Conservation (phyloP, 2,113 vertebrate species). For the Coturnix japonica region DNA sequence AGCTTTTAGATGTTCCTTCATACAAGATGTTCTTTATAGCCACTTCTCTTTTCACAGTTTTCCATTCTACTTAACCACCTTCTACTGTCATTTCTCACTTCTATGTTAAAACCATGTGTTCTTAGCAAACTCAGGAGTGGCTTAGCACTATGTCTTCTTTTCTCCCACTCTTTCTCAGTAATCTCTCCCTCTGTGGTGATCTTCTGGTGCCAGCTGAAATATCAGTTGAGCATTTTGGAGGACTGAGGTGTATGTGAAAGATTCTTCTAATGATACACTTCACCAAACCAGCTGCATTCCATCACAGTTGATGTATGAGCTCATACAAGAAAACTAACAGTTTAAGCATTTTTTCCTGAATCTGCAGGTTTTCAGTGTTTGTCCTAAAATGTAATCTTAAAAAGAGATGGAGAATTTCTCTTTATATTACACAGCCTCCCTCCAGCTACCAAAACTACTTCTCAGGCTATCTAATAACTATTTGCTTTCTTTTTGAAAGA, state of each 20-base stretch:
- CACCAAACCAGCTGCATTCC: neutral
- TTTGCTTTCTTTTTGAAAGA: slow-evolving; percentile 1
- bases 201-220: slow-evolving; percentile 38
- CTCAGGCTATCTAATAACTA: neutral
- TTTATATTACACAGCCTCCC: neutral
- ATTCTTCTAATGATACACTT: neutral
- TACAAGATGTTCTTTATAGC: neutral
- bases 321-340: neutral
- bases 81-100: neutral
- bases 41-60: neutral
- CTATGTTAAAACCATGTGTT: neutral
- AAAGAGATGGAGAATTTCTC: slow-evolving; percentile 13
- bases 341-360: slow-evolving; percentile 54
- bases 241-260: neutral
- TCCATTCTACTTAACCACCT: neutral
- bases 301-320: slow-evolving; percentile 45
- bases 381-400: slow-evolving; percentile 49
- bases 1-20: neutral
- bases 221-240: slow-evolving; percentile 13
- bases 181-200: neutral
- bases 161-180: neutral
- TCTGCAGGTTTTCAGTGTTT: slow-evolving; percentile 43
- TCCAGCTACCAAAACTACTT: neutral
- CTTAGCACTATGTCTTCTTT: neutral
- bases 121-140: neutral